These are phyloP conservation scores for Marronus borbonicus DNA, from an alignment of 2,888 invertebrate species.

Conservation along the genomic window DNA sequence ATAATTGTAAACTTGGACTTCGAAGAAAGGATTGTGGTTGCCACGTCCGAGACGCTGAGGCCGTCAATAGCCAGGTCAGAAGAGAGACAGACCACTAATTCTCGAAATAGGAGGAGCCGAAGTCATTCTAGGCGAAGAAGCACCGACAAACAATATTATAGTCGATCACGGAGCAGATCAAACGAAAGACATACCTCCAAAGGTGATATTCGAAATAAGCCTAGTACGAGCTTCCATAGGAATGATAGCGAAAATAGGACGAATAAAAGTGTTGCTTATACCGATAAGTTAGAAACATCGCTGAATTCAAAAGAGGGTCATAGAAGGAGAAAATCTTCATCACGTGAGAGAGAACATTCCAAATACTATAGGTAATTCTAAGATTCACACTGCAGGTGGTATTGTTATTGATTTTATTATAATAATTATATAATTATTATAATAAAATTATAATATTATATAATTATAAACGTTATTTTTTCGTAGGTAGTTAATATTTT, in stretches of 20 bases:
- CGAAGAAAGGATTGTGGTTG: constrained; percentile 28
- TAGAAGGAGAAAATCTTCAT: constrained; percentile 27
- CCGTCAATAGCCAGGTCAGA: background rate
- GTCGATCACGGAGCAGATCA: constrained; percentile 23
- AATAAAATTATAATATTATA: no score
- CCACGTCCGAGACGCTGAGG: constrained; percentile 10
- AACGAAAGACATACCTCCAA: background rate
- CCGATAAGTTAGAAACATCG: background rate
- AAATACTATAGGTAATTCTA: constrained; percentile 17
- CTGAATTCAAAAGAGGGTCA: constrained; percentile 1
- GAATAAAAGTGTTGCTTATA: constrained; percentile 9
- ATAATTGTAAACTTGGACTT: constrained; percentile 40
- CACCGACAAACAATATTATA: constrained; percentile 7
- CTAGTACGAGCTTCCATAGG: background rate
- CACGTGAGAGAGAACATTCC: constrained; percentile 42
- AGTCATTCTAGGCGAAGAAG: constrained; percentile 20
- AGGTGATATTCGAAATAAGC: constrained; percentile 7
- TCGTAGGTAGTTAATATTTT: no score
- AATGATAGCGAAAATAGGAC: background rate
- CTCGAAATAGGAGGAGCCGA: constrained; percentile 21
- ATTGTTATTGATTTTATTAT: no score
- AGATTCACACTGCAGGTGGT: no score
- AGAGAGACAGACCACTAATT: constrained; percentile 6
- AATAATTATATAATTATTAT: no score
- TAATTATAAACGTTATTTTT: no score